Evolutionary conservation across 2,888 invertebrate genomes (phyloP), one percentile per base, ranked within the genome.

Genomic region (Microctonus aethiopoides): DNA sequence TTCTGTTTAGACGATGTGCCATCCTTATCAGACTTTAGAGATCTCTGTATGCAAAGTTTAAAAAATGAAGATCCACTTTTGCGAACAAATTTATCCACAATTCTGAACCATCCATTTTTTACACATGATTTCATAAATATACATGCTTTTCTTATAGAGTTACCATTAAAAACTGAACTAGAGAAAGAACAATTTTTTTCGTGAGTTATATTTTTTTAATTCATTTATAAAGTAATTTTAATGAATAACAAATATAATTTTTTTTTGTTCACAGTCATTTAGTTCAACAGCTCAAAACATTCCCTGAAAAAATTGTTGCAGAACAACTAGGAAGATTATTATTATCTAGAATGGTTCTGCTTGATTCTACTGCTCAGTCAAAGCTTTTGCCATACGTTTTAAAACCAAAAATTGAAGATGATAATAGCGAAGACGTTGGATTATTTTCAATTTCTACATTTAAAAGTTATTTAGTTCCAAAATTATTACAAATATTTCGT

Each of bases 121-220:
- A 94, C 93, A 78, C 95, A 95, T 82, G 94, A 95, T 80, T 96
- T 96, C 83, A 92, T 96, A 72, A 88, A 90, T 24, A 93, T 96
- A 76, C 92, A 95, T 83, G 92, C 93, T 74, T 96, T 96, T 87
- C 88, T 97, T 0, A 91, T 91, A 77, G 94, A 95, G 83, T 87
- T 97, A 65, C 94, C 96, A 0, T 83, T 96, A 41, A 96, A 96
- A 85, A 89, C 89, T 68, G 92, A 93, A 76, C 88, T 89, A 64
- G 95, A 96, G 77, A 96, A 93, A 83, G 89, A 91, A 74, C 87
- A 90, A 68, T 97, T 97, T 85, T 97, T 97, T 83, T 89, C 91
- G 90, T 90, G 78, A 79, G 81, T 77, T n/a, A n/a, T 39, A 13
- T 41, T 22, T 4, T 16, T 29, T 11, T n/a, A 11, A 13, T 4